Conservation (phyloP, 2,888 invertebrate species). For the Seira musarum region DNA sequence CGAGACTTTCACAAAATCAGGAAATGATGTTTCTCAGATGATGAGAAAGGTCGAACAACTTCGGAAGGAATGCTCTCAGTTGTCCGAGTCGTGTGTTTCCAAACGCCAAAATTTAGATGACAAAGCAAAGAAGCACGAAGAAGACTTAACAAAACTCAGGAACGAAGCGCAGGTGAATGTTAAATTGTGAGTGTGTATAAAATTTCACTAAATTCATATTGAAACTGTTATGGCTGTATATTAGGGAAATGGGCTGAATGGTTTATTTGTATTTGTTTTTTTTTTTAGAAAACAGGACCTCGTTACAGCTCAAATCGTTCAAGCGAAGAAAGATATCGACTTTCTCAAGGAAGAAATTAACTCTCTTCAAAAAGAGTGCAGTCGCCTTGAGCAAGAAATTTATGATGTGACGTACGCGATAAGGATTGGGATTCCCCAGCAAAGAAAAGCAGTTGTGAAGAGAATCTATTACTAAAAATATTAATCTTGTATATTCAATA, state of each 20-base stretch:
- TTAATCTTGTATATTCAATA: too few species aligned
- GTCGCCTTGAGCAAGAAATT: too few species aligned
- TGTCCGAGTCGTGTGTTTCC: neutral
- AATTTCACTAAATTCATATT: too few species aligned
- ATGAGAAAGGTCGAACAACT: neutral
- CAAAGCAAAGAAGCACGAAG: neutral
- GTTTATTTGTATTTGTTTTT: neutral
- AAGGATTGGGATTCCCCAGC: too few species aligned
- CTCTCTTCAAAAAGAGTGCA: too few species aligned
- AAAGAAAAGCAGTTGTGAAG: too few species aligned
- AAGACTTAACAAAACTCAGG: neutral
- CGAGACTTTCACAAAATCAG: neutral
- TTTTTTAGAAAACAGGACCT: neutral
- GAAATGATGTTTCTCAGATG: neutral
- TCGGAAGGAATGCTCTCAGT: neutral
- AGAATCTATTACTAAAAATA: too few species aligned
- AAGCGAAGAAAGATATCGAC: too few species aligned
- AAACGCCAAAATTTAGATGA: neutral
- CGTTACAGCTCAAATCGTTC: neutral
- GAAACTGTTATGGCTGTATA: too few species aligned
- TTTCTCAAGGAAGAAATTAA: too few species aligned
- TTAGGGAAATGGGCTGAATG: too few species aligned
- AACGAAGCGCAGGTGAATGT: neutral
- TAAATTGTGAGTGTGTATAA: neutral
- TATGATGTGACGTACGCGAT: too few species aligned